phyloP scores from a whole-genome alignment of 1,140 invertebrate genomes.

The Dreissena polymorpha region DNA sequence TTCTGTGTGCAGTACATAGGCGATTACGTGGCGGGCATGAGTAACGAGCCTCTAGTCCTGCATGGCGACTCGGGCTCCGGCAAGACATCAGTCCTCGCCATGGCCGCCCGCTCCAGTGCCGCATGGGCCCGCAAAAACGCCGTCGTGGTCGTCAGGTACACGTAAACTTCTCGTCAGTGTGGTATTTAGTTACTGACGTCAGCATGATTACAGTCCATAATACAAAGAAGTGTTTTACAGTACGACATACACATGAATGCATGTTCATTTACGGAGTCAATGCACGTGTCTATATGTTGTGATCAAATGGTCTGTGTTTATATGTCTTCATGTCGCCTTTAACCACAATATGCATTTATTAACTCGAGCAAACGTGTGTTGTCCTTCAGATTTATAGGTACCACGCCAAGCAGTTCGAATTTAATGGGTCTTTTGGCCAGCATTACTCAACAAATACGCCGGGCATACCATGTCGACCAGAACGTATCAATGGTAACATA shows the following conservation, averaged over 20 bases:
- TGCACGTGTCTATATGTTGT: too few relatives aligned
- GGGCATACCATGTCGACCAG: constrained; percentile 33
- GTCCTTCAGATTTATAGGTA: constrained; percentile 66
- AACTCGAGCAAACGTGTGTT: too few relatives aligned
- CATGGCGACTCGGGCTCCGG: constrained; percentile 74
- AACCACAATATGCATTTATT: too few relatives aligned
- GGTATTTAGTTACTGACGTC: too few relatives aligned
- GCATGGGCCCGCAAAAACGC: constrained; percentile 41
- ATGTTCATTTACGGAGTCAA: too few relatives aligned
- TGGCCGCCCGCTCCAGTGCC: constrained; percentile 57
- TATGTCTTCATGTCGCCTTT: too few relatives aligned
- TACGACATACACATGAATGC: too few relatives aligned
- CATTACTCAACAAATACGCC: constrained; percentile 54
- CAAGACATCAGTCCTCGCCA: constrained; percentile 74
- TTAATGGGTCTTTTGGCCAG: constrained; percentile 47
- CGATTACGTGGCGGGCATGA: constrained; percentile 60
- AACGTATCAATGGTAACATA: constrained; percentile 52
- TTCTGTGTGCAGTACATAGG: constrained; percentile 59
- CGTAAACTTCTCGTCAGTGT: too few relatives aligned
- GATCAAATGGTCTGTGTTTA: too few relatives aligned
- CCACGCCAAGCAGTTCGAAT: constrained; percentile 59
- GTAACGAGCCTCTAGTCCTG: constrained; percentile 62
- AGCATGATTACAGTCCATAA: too few relatives aligned
- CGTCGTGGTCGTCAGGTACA: constrained; percentile 61
- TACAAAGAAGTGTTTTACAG: too few relatives aligned